Evolutionary conservation across 2,797 vertebrate genomes (phyloP), one percentile per base, ranked within the genome.

Genomic region (Syngnathus rostellatus): DNA sequence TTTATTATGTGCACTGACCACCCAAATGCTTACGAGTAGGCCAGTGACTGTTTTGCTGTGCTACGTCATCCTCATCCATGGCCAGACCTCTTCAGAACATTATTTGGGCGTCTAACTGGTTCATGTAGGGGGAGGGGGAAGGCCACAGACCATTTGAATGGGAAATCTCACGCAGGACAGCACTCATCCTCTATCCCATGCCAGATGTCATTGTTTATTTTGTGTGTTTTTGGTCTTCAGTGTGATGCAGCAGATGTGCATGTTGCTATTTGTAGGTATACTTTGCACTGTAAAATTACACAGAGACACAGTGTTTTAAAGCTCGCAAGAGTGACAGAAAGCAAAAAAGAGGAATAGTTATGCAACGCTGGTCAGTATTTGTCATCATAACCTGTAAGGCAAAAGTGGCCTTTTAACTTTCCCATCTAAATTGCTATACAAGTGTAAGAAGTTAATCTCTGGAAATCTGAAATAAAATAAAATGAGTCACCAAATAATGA

Each of bases 1-100:
- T 25, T 10, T 16, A 19, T 16, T 40, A 1, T 60, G 16, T 39
- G 31, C 31, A 8, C 23, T 57, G 54, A 23, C 17, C 55, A 63
- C 68, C 73, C 68, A 74, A 65, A 84, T 67, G 66, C 65, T 68
- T 8, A 78, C 68, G 86, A 81, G 69, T 86, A 85, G 83, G 81
- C 73, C 85, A 84, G 68, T 65, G 25, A 63, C 76, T 72, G 69
- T 74, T 82, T 74, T 74, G 77, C 76, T 40, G 51, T 81, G 79
- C 68, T 70, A 74, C 65, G 63, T 41, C 61, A 73, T 76, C 61
- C 74, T 41, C 61, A 73, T 76, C 61, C 74, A 73, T 70, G 77
- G 50, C 12, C 64, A 66, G 61, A 65, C 73, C 64, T 64, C 62
- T 71, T 46, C 74, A 61, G 68, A 78, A 66, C 73, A 77, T 76